A percentile compares a stretch with the other conserved stretches of the same genome.
These are phyloP conservation scores for Etia nguti DNA, from an alignment of 2,113 vertebrate genomes.

Conservation along the genomic window DNA sequence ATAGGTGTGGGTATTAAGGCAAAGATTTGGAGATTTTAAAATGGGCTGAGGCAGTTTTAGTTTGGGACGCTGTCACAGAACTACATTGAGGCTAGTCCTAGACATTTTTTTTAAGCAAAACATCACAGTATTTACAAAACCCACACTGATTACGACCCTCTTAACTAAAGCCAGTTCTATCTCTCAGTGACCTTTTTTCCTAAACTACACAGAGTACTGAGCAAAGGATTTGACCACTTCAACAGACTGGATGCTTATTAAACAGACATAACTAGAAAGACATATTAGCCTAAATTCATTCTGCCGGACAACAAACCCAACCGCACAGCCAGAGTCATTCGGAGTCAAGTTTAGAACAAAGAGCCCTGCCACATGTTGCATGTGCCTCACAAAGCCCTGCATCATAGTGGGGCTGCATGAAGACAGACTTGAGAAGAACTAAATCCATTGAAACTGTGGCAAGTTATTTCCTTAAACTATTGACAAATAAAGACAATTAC, in stretches of 20 bases:
- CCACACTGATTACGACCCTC: neutral
- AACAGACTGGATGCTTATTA: too few relatives aligned
- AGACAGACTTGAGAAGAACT: neutral
- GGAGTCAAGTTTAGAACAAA: neutral
- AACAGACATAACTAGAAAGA: neutral
- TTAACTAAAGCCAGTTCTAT: neutral
- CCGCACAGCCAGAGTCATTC: neutral
- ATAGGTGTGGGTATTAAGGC: neutral
- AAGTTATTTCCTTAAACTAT: neutral
- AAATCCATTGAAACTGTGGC: neutral
- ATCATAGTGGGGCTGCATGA: neutral
- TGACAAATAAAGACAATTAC: neutral
- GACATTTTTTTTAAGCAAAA: neutral
- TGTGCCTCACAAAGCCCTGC: neutral
- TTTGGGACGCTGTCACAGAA: neutral
- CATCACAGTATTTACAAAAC: neutral
- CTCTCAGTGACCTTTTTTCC: neutral
- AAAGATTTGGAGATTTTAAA: neutral
- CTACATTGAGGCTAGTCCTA: neutral
- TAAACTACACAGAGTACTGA: neutral
- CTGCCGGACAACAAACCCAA: neutral
- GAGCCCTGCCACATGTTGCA: neutral
- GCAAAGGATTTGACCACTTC: too few relatives aligned
- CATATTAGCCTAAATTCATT: neutral
- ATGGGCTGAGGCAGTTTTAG: neutral